A percentile compares a stretch with the other conserved stretches of the same genome.
Evolutionary conservation across 2,888 invertebrate species (phyloP).

Genomic region (Gastracanthus pulcherrimus): DNA sequence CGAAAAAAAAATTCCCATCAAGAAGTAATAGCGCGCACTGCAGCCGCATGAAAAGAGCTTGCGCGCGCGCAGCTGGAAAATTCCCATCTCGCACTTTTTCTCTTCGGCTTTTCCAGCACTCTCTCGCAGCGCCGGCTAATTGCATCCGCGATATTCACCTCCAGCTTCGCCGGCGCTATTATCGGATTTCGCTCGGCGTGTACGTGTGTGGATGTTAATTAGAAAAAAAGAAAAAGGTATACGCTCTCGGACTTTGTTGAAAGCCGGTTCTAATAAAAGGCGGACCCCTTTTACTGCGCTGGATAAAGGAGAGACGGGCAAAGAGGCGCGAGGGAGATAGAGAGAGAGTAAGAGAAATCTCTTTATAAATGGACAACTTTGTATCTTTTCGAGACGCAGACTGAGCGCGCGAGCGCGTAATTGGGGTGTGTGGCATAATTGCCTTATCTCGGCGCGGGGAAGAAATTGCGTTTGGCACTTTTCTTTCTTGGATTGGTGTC

Average conservation of each 20-base stretch:
- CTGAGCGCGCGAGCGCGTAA: not conserved
- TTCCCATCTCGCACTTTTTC: too few species aligned
- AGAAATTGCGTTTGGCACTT: too few species aligned
- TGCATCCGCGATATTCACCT: slow-evolving; percentile 44
- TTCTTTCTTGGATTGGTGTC: too few species aligned
- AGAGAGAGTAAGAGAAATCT: not conserved
- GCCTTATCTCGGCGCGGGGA: not conserved
- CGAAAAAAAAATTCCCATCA: too few species aligned
- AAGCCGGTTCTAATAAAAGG: slow-evolving; percentile 13
- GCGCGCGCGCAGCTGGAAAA: too few species aligned
- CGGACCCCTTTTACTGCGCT: not conserved
- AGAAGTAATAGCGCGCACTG: too few species aligned
- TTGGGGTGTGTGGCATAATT: not conserved
- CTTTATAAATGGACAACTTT: not conserved
- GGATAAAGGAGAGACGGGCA: not conserved
- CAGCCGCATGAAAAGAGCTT: too few species aligned
- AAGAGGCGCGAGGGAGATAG: not conserved
- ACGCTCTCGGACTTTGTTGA: slow-evolving; percentile 14
- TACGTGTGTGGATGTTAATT: slow-evolving; percentile 35
- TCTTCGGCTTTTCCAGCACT: too few species aligned
- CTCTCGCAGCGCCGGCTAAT: slow-evolving; percentile 52
- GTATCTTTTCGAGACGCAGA: not conserved
- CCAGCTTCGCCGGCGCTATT: slow-evolving; percentile 20
- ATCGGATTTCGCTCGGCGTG: slow-evolving; percentile 33
- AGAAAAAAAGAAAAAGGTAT: not conserved